Base-by-base conservation (phyloP, 2,888 invertebrate species). In the Loripinus fragilis region DNA sequence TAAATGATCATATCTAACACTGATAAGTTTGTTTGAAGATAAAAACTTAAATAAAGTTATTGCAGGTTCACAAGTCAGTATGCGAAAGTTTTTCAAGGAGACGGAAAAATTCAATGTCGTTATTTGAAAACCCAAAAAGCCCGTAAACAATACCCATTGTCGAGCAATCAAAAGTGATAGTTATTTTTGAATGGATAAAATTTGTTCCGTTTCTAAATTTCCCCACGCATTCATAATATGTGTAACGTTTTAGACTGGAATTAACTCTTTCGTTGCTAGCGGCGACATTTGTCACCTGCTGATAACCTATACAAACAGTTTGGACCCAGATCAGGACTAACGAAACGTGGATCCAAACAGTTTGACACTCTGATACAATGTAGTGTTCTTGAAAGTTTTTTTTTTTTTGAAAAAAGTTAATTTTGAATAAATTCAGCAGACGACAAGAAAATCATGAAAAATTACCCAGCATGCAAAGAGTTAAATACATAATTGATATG, bases 1-100 rank as follows among this genome's bases (percentile, higher is more conserved):
- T 60, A 60, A 60, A 60, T 60, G 60, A 60, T 60, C 60, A 60
- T 60, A 60, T 60, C 60, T 60, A 60, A 30, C 23, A 60, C 60
- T 60, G 60, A 60, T 60, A 60, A 60, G 60, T 60, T 60, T 60
- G 60, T 60, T 33, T 33, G 60, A 20, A 60, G 60, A 60, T 60
- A 60, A 60, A 52, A 30, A 30, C 33, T 20, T 33, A 60, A 33
- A 60, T 60, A 33, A 30, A 20, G 30, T 60, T 60, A 60, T 60
- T 60, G 60, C 33, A 20, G 17, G 33, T 60, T 30, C 60, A 33
- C 17, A 60, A 33, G 30, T 10, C 10, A 20, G 20, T 60, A 60
- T 60, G 60, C 30, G 60, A 60, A 60, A 60, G 33, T 3, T 33
- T 60, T 60, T 60, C 60, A 33, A 12, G 60, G 60, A 33, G 60